Percentiles rank a stretch among this genome's conserved stretches.
phyloP scores from a whole-genome alignment of 2,797 vertebrate genomes.

The Sebastiscus tertius region DNA sequence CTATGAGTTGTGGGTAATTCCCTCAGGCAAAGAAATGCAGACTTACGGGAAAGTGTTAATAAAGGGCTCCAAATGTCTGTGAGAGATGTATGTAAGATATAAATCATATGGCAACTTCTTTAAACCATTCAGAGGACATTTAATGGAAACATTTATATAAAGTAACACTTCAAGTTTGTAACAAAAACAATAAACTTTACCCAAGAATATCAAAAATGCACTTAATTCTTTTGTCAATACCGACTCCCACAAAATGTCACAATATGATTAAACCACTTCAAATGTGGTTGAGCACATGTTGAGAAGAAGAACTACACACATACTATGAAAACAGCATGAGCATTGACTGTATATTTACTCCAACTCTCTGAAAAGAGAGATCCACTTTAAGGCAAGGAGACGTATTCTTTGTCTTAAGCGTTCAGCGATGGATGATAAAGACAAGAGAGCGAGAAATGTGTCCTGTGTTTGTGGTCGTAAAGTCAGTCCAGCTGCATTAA shows the following conservation, averaged over 20 bases:
- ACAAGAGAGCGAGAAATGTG: neutral
- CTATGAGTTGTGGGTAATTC: too few species aligned
- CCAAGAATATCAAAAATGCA: constrained; percentile 43
- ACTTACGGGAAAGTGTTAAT: too few species aligned
- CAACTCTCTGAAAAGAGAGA: constrained; percentile 16
- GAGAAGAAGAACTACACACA: constrained; percentile 5
- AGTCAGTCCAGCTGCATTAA: constrained; percentile 21
- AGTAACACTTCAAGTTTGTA: constrained; percentile 35
- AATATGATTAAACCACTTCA: constrained; percentile 17
- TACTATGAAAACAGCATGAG: constrained; percentile 2
- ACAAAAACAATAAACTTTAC: constrained; percentile 58
- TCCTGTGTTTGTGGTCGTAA: neutral
- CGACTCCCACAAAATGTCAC: constrained; percentile 16
- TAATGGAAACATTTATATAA: constrained; percentile 51
- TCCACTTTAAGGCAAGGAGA: constrained; percentile 30
- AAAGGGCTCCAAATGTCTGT: too few species aligned
- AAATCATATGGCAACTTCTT: neutral
- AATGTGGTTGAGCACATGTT: constrained; percentile 7
- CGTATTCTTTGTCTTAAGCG: neutral
- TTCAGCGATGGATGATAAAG: constrained; percentile 12
- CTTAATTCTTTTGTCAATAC: constrained; percentile 25
- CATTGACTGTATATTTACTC: neutral
- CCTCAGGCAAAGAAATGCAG: too few species aligned
- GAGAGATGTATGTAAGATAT: neutral
- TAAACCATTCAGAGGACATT: constrained; percentile 47